These are phyloP conservation scores for Apotomis capreana DNA, from an alignment of 2,888 invertebrate species.

Conservation along the genomic window DNA sequence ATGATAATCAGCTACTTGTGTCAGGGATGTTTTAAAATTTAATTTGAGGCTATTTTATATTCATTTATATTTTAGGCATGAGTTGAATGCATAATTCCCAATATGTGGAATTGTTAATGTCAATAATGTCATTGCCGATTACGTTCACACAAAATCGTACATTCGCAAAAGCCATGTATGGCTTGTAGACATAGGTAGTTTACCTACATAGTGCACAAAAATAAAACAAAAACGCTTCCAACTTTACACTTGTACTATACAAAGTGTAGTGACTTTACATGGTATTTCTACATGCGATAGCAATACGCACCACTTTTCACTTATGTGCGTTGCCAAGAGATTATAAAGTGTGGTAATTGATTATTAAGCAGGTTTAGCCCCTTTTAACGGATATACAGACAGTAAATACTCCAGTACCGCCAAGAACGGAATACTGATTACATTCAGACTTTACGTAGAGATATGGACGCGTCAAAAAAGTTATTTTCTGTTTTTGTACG, in stretches of 20 bases:
- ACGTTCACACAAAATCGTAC: too few species aligned
- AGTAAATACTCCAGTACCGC: conserved; percentile 6
- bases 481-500: too few species aligned
- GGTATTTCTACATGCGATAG: conserved; percentile 37
- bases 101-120: too few species aligned
- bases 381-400: conserved; percentile 26
- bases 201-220: neutral
- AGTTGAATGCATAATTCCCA: too few species aligned
- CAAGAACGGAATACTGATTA: conserved; percentile 11
- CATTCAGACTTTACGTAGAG: neutral
- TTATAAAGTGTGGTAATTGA: conserved; percentile 40
- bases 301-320: conserved; percentile 35
- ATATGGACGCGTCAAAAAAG: conserved; percentile 4
- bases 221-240: neutral
- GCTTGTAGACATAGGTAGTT: too few species aligned
- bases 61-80: too few species aligned
- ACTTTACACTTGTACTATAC: conserved; percentile 15
- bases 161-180: too few species aligned
- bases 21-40: too few species aligned
- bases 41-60: too few species aligned
- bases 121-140: too few species aligned
- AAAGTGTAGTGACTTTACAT: conserved; percentile 6
- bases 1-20: too few species aligned
- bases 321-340: conserved; percentile 31
- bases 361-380: conserved; percentile 34